Conservation (phyloP, 2,113 vertebrate species). For the Oxyruncus cristatus region DNA sequence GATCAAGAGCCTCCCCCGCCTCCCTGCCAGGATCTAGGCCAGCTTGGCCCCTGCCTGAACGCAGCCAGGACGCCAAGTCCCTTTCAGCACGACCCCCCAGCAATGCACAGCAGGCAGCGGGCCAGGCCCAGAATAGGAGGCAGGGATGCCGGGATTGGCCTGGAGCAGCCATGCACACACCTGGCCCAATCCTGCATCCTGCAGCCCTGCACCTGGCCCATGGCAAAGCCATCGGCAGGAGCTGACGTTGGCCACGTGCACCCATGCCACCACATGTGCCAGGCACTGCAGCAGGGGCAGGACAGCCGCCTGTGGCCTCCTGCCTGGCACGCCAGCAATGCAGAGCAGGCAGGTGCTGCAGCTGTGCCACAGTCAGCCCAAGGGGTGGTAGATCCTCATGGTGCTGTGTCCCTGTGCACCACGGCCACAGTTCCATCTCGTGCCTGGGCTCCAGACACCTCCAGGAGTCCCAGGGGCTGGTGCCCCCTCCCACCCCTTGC, state of each 20-base stretch:
- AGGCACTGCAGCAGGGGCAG: not conserved
- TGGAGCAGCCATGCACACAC: not conserved
- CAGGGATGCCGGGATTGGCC: not conserved
- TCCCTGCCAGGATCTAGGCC: not conserved
- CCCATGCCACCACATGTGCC: not conserved
- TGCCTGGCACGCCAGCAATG: fast-evolving
- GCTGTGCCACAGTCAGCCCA: fast-evolving
- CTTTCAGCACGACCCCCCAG: conserved; percentile 40
- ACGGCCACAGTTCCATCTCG: not conserved
- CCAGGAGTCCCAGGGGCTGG: fast-evolving
- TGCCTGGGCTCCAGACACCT: not conserved
- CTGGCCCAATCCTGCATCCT: not conserved
- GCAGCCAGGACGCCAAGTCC: not conserved
- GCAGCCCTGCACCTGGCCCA: fast-evolving
- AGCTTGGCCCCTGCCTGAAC: not conserved
- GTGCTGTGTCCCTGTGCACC: fast-evolving
- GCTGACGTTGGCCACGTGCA: fast-evolving
- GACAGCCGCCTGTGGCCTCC: conserved; percentile 32
- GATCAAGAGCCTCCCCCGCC: not conserved
- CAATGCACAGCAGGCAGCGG: not conserved
- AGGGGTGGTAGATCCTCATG: not conserved
- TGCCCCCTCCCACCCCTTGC: not conserved
- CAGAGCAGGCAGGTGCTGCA: fast-evolving
- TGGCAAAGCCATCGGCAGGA: fast-evolving
- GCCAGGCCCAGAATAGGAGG: conserved; percentile 26